These are phyloP conservation scores for Myathropa florea DNA, from an alignment of 2,888 invertebrate species.

Conservation along the genomic window DNA sequence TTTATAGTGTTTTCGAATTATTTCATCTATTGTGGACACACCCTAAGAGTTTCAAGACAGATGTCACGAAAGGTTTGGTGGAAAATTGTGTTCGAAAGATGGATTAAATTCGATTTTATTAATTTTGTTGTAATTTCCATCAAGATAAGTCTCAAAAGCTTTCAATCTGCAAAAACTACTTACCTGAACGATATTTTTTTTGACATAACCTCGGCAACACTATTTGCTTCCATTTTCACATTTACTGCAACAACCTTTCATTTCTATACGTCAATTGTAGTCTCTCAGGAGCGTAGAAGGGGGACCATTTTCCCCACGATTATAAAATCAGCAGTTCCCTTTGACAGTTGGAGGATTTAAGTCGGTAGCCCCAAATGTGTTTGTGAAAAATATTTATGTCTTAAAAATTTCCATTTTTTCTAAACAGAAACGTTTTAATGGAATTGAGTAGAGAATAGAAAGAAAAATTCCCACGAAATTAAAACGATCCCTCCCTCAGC, in stretches of 20 bases:
- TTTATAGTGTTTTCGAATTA: no score
- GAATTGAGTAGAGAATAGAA: not conserved
- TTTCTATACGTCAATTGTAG: not conserved
- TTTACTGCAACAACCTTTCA: constrained; percentile 11
- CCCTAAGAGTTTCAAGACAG: no score
- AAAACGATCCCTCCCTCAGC: not conserved
- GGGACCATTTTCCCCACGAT: constrained; percentile 5
- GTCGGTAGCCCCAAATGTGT: constrained; percentile 5
- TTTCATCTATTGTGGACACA: no score
- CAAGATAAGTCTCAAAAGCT: no score
- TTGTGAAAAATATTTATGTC: not conserved
- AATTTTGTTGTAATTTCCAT: no score
- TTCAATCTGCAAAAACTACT: not conserved
- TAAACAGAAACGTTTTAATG: not conserved
- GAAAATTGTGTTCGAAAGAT: no score
- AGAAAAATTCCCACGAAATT: not conserved
- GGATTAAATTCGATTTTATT: no score
- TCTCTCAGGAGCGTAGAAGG: not conserved
- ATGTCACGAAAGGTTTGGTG: no score
- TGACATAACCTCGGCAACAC: constrained; percentile 16
- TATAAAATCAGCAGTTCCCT: constrained; percentile 29
- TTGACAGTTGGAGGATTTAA: constrained; percentile 18
- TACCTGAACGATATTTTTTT: not conserved
- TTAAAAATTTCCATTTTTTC: not conserved
- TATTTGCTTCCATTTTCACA: not conserved